Evolutionary conservation across 2,113 vertebrate genomes (phyloP).

Genomic region (Gallinago paraguaiae): DNA sequence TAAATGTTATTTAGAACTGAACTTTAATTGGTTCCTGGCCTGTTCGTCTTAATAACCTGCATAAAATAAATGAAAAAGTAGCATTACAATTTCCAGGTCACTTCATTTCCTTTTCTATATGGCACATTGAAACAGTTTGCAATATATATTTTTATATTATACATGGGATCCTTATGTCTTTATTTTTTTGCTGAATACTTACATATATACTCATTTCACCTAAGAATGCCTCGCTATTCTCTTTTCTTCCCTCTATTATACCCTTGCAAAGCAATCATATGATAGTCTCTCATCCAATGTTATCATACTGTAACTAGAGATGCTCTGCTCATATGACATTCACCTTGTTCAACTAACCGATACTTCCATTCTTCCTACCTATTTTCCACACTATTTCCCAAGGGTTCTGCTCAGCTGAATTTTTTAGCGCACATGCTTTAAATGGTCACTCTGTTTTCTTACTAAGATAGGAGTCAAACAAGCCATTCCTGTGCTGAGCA

Average conservation of each 20-base stretch:
- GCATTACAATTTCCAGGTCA: not conserved
- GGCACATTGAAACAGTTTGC: not conserved
- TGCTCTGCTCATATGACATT: not conserved
- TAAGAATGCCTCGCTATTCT: not conserved
- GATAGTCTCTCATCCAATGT: not conserved
- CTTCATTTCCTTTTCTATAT: not conserved
- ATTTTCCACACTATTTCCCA: constrained; percentile 26
- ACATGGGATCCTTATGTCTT: not conserved
- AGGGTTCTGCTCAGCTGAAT: not conserved
- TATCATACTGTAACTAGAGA: not conserved
- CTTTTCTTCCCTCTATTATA: not conserved
- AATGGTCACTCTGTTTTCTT: not conserved
- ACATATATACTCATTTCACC: not conserved
- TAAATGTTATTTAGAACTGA: not conserved
- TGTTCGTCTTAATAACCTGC: not conserved
- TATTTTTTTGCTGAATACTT: not conserved
- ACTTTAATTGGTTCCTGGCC: not conserved
- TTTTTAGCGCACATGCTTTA: not conserved
- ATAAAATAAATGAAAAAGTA: not conserved
- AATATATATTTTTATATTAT: not conserved
- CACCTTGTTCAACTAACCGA: not conserved
- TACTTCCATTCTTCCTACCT: not conserved
- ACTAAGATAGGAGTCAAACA: not conserved
- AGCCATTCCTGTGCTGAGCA: not conserved
- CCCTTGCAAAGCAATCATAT: not conserved